These are phyloP conservation scores for Kryptolebias ocellatus DNA, from an alignment of 2,797 vertebrate genomes.

Conservation along the genomic window DNA sequence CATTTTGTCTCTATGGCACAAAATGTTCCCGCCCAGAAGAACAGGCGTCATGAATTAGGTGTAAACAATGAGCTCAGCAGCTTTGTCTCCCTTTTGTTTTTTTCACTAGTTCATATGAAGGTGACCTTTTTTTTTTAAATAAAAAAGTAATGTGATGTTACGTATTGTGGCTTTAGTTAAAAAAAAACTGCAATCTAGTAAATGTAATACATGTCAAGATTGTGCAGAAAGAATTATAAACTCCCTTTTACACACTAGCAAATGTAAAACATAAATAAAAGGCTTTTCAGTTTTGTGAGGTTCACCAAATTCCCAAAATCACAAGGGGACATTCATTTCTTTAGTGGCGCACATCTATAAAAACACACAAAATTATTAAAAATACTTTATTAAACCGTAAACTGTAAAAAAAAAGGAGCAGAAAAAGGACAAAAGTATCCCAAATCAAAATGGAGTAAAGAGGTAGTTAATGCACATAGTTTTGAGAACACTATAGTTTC, in stretches of 20 bases:
- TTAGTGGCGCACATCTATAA: not conserved
- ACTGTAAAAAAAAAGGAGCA: slow-evolving; percentile 6
- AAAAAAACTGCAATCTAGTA: not conserved
- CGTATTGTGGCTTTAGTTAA: not conserved
- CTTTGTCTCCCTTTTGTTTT: slow-evolving; percentile 34
- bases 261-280: slow-evolving; percentile 7
- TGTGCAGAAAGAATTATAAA: slow-evolving; percentile 1
- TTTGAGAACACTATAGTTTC: slow-evolving; percentile 32
- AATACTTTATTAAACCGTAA: slow-evolving; percentile 31
- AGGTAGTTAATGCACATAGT: slow-evolving; percentile 25
- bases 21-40: slow-evolving; percentile 54
- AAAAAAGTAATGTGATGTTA: slow-evolving; percentile 20
- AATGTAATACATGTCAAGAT: not conserved
- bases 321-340: slow-evolving; percentile 1
- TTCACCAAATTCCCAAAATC: slow-evolving; percentile 15
- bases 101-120: slow-evolving; percentile 35
- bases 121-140: slow-evolving; percentile 25
- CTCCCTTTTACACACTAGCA: slow-evolving; percentile 13
- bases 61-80: slow-evolving; percentile 57
- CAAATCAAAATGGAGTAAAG: not conserved
- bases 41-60: slow-evolving; percentile 74
- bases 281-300: slow-evolving; percentile 13
- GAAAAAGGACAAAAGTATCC: not conserved
- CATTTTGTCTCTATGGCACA: slow-evolving; percentile 48
- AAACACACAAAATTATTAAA: slow-evolving; percentile 16